Evolutionary conservation across 2,888 invertebrate species (phyloP), one percentile per base, ranked within the genome.

Genomic region (Serripes groenlandicus): DNA sequence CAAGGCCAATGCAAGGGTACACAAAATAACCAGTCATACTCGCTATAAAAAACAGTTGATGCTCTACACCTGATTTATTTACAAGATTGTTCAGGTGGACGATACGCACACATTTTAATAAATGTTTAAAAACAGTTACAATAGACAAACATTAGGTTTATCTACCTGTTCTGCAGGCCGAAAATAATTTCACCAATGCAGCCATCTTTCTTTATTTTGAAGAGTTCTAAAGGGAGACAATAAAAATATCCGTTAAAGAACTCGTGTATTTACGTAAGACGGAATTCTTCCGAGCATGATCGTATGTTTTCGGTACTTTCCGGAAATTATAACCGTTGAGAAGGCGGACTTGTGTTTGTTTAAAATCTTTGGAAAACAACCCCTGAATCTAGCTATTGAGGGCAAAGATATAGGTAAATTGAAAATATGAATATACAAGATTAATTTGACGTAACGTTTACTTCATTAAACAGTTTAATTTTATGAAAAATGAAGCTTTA

Each of bases 131-230:
- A n/a, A n/a, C n/a, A n/a, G n/a, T n/a, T n/a, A n/a, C n/a, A n/a
- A n/a, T n/a, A n/a, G n/a, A n/a, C n/a, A n/a, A n/a, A n/a, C n/a
- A n/a, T n/a, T n/a, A n/a, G n/a, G n/a, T n/a, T n/a, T n/a, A n/a
- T 21, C 74, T 83, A 83, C 83, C 79, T 18, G 66, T 56, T 60
- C 68, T 76, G 18, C 54, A 64, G 58, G 83, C 83, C 21, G 79
- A 64, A 70, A 83, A 77, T 35, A 83, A 42, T 37, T 75, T 76
- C 62, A 72, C 83, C 34, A 83, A 60, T 58, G 79, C 79, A 52
- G 83, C 79, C 83, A 83, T 66, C 11, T 4, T 56, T 21, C 30
- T 42, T 66, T 42, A 23, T 26, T 18, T 26, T 23, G 66, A 42
- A 66, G 66, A 66, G 4, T 26, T 42, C 4, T 1, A 9, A 66